These are phyloP conservation scores for Astropecten irregularis DNA, from an alignment of 53 echinoderm and acorn worm genomes.

Conservation along the genomic window DNA sequence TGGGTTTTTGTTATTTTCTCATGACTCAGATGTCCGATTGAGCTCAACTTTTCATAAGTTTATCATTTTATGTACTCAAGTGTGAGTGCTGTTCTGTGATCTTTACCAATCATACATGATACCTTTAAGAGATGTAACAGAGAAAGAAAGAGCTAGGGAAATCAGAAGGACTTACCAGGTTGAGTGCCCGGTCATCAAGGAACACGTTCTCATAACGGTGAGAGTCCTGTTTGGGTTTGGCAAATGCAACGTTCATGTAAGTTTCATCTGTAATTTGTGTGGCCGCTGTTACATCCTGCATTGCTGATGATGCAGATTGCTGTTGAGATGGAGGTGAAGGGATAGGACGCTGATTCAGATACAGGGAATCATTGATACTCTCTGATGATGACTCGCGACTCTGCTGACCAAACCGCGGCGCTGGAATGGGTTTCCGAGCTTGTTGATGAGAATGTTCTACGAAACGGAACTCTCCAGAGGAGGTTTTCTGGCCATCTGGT, in stretches of 20 bases:
- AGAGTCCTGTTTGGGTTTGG: conserved; percentile 38
- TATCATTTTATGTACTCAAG: too few species aligned
- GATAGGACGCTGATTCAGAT: conserved; percentile 50
- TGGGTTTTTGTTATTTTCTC: too few species aligned
- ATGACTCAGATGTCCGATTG: too few species aligned
- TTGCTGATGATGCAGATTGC: not conserved
- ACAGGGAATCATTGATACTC: conserved; percentile 40
- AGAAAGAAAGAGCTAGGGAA: too few species aligned
- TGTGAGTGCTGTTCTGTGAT: too few species aligned
- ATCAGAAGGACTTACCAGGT: conserved; percentile 59
- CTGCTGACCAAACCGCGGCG: conserved; percentile 42
- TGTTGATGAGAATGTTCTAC: not conserved
- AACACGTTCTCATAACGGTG: conserved; percentile 88
- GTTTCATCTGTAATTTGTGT: conserved; percentile 66
- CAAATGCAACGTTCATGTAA: conserved; percentile 85
- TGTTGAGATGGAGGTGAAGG: conserved; percentile 54
- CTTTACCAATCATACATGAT: too few species aligned
- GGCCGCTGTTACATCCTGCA: conserved; percentile 8
- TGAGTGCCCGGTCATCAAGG: conserved; percentile 61
- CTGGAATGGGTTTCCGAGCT: conserved; percentile 23
- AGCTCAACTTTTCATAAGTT: too few species aligned
- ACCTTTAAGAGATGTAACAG: too few species aligned
- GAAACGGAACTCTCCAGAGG: conserved; percentile 34
- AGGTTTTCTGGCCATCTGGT: conserved; percentile 6
- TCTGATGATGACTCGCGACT: conserved; percentile 52